Evolutionary conservation across 2,797 vertebrate genomes (phyloP).

Genomic region (Nyctalus aviator): DNA sequence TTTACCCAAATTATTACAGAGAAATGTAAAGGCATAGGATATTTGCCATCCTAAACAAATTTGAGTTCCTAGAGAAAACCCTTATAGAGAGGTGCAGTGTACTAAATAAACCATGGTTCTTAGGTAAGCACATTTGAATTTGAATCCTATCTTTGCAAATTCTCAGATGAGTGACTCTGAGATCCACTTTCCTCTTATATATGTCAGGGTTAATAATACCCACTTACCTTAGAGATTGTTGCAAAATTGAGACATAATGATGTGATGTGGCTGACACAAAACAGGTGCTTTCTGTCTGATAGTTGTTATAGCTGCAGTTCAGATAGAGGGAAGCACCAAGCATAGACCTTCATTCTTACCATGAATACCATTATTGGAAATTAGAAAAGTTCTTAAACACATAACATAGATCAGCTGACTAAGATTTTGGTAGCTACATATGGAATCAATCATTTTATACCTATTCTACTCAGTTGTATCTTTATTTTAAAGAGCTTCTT

Average conservation of each 20-base stretch:
- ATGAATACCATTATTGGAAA: background rate
- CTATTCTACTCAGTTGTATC: background rate
- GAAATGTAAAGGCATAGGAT: constrained; percentile 28
- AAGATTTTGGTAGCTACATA: background rate
- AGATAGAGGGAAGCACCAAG: background rate
- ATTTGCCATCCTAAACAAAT: constrained; percentile 14
- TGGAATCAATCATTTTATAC: background rate
- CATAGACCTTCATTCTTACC: background rate
- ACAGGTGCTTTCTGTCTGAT: background rate
- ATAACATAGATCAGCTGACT: background rate
- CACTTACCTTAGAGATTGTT: background rate
- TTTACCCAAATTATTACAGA: constrained; percentile 33
- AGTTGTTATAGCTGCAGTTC: background rate
- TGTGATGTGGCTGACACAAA: background rate
- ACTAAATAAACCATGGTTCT: background rate
- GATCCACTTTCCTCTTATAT: background rate
- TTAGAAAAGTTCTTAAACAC: background rate
- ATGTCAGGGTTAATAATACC: background rate
- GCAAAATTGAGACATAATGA: background rate
- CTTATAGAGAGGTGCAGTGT: background rate
- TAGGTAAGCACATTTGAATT: background rate
- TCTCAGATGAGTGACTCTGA: background rate
- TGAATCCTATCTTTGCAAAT: background rate
- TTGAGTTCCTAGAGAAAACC: constrained; percentile 3
- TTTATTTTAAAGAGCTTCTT: constrained; percentile 14